Evolutionary conservation across 2,113 vertebrate genomes (phyloP), one percentile per base, ranked within the genome.

Genomic region (Paradoxurus hermaphroditus): DNA sequence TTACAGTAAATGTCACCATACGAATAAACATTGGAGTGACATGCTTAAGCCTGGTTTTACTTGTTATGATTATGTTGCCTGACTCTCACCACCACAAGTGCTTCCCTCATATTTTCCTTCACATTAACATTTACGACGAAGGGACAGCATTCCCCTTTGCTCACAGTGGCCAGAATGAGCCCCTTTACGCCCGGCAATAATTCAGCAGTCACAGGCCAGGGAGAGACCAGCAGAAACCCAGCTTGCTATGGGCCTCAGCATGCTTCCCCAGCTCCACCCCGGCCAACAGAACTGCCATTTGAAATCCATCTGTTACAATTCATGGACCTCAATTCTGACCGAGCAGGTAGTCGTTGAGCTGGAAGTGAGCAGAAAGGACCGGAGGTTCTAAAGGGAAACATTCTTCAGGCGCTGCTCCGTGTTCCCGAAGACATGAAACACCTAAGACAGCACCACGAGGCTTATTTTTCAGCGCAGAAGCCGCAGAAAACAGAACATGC

Each of bases 401-500:
- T 98, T 97, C 92, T 97, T 97, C 91, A 97, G 44, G 79, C 14
- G 3, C 41, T 59, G 86, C 84, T 41, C 19, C 1, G 0, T 31
- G 14, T 59, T 96, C 0, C 0, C n/a, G 63, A 85, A 97, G 78
- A 90, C 86, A 68, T 85, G 84, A 91, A 79, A 77, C 93, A 89
- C 97, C 96, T 75, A 72, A 82, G 97, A 97, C 97, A 97, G 97
- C 88, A 94, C 95, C 97, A 56, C 16, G 82, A 97, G 98, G 65
- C 94, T 31, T 39, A 1, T 98, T 98, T 98, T 98, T 95, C 94
- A 97, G 81, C 81, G 95, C 95, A 97, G 94, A 98, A 96, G 95
- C 91, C 96, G 93, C 89, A 98, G 95, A 98, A 98, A 98, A 92
- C 91, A 97, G 96, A 98, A 91, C 94, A 91, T 23, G 97, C 93